Percentiles rank a stretch among this genome's conserved stretches.
Evolutionary conservation across 2,888 invertebrate species (phyloP).

Genomic region (Cataglyphis albicans): DNA sequence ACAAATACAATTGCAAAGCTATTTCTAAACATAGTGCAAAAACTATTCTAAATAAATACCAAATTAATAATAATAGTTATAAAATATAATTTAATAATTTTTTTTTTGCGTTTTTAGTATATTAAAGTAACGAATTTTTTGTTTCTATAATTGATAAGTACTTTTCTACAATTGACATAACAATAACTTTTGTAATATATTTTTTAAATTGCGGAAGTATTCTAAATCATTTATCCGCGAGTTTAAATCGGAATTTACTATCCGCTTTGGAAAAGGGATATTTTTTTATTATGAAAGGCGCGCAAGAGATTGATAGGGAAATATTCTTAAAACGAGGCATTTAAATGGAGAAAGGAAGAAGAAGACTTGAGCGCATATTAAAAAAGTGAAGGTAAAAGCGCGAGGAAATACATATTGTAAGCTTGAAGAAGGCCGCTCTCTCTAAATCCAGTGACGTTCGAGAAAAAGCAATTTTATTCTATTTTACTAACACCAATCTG

Average conservation of each 20-base stretch:
- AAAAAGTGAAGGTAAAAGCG: neutral
- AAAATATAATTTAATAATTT: too few species aligned
- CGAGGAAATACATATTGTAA: neutral
- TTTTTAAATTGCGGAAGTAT: neutral
- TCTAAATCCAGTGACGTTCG: neutral
- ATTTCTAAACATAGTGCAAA: neutral
- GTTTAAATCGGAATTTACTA: neutral
- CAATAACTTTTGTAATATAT: too few species aligned
- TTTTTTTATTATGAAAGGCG: neutral
- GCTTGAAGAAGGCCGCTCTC: neutral
- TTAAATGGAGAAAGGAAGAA: neutral
- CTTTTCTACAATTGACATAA: too few species aligned
- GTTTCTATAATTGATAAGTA: too few species aligned
- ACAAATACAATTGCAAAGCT: neutral
- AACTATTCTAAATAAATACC: neutral
- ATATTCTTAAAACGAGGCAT: neutral
- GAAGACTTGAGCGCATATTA: neutral
- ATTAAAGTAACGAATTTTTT: too few species aligned
- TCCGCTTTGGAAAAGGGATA: neutral
- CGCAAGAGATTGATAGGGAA: neutral
- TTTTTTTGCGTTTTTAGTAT: too few species aligned
- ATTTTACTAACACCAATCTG: neutral
- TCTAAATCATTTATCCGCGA: neutral
- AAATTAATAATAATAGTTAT: too few species aligned
- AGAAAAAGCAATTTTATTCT: conserved; percentile 28